phyloP scores from a whole-genome alignment of 1,140 invertebrate species.

The Calephelis virginiensis region DNA sequence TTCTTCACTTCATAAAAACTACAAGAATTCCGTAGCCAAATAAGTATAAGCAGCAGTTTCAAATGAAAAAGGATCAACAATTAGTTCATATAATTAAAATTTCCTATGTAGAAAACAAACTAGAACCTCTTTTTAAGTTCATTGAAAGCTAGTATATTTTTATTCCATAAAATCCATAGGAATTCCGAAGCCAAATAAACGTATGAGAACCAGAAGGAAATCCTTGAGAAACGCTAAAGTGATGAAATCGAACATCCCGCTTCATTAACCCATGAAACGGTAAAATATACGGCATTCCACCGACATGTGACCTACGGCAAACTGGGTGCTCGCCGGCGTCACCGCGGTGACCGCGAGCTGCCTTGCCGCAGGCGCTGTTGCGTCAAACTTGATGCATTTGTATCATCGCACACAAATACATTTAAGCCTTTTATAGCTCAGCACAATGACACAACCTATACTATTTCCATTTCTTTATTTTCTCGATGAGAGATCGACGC shows the following conservation, averaged over 20 bases:
- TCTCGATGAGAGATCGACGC: too few relatives aligned
- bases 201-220: constrained; percentile 9
- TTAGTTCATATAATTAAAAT: too few relatives aligned
- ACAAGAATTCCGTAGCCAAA: too few relatives aligned
- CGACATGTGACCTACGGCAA: constrained; percentile 6
- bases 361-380: constrained; percentile 45
- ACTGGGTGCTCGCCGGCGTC: background rate
- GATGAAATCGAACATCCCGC: constrained; percentile 14
- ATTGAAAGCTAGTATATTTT: too few relatives aligned
- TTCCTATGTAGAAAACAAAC: too few relatives aligned
- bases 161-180: background rate
- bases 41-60: too few relatives aligned
- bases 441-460: too few relatives aligned
- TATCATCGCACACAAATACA: background rate
- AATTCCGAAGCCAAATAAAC: constrained; percentile 1
- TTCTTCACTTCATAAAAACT: too few relatives aligned
- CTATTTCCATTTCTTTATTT: too few relatives aligned
- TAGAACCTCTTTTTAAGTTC: too few relatives aligned
- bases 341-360: constrained; percentile 37
- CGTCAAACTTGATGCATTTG: constrained; percentile 19
- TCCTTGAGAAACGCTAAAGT: background rate
- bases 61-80: too few relatives aligned
- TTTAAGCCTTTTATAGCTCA: background rate
- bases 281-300: constrained; percentile 13
- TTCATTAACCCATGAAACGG: constrained; percentile 6